Evolutionary conservation across 1,140 invertebrate species (phyloP), one percentile per base, ranked within the genome.

Genomic region (Drosophila prosaltans): DNA sequence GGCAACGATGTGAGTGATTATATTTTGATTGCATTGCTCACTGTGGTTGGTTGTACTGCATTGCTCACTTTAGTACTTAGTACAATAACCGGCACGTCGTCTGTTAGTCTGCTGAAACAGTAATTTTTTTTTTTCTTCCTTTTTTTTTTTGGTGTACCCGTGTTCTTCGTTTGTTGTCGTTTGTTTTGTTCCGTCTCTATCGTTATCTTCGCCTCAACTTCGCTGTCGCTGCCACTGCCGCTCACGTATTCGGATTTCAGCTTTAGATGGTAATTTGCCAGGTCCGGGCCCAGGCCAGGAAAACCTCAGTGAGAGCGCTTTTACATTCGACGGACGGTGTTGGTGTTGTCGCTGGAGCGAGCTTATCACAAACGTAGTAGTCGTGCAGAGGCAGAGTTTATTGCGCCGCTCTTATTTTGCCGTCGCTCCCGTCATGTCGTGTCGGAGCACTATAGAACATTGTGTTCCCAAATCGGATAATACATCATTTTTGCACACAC

Each of bases 1-100:
- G 84, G 85, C 84, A 90, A 88, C 89, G 84, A 90, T 90, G 84
- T 89, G 84, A 89, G 84, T 89, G 84, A 89, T 89, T 89, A 89
- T 89, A 90, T 89, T 89, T 89, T 89, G 84, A 89, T 89, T 89
- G 84, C 83, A 88, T 88, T 89, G 83, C 83, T 88, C 83, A 88
- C 84, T 88, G 84, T 89, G 84, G 84, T 89, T 89, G 84, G 84
- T 89, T 89, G 84, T 90, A 89, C 77, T 81, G 84, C 84, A 90
- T 90, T 90, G 84, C 84, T 90, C 83, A 51, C 45, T 51, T 51
- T 36, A 36, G 32, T 36, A 86, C 82, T 86, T 86, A 88, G 82
- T 86, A 86, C 83, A 89, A 83, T 89, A 88, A 79, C 82, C 76
- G 83, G 73, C 82, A 80, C 84, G 83, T 86, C 83, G 83, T 88